These are phyloP conservation scores for Polypterus senegalus DNA, from an alignment of 2,113 vertebrate genomes.

Conservation along the genomic window DNA sequence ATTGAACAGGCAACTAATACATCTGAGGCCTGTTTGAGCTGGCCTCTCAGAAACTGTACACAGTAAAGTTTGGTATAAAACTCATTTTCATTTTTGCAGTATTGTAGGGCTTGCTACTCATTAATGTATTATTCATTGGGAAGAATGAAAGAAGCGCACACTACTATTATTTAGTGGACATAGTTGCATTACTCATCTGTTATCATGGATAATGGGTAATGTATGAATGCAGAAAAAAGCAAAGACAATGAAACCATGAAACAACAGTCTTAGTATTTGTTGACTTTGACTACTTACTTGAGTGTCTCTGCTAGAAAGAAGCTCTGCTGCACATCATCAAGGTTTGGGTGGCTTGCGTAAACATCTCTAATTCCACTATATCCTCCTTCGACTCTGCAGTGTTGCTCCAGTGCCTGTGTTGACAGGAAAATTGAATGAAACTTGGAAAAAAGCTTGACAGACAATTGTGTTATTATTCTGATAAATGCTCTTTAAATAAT, in stretches of 20 bases:
- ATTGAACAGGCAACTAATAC: no score
- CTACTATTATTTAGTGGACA: no score
- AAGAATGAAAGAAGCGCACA: no score
- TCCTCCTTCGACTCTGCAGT: conserved; percentile 76
- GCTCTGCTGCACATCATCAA: conserved; percentile 93
- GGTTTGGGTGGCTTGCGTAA: conserved; percentile 58
- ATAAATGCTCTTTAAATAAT: neutral
- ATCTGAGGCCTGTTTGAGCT: no score
- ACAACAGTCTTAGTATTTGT: no score
- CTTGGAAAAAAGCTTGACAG: conserved; percentile 12
- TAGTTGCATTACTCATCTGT: no score
- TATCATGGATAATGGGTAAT: neutral
- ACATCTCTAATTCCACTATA: conserved; percentile 88
- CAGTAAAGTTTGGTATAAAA: no score
- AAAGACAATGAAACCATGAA: no score
- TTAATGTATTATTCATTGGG: no score
- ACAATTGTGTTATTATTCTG: conserved; percentile 1
- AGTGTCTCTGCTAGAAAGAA: conserved; percentile 93
- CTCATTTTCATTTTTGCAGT: no score
- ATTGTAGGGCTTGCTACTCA: no score
- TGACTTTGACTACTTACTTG: conserved; percentile 62
- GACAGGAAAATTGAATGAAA: neutral
- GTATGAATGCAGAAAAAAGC: neutral
- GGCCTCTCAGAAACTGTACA: no score
- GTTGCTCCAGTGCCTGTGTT: conserved; percentile 75